Evolutionary conservation across 2,113 vertebrate genomes (phyloP), one percentile per base, ranked within the genome.

Genomic region (Nerophis lumbriciformis): DNA sequence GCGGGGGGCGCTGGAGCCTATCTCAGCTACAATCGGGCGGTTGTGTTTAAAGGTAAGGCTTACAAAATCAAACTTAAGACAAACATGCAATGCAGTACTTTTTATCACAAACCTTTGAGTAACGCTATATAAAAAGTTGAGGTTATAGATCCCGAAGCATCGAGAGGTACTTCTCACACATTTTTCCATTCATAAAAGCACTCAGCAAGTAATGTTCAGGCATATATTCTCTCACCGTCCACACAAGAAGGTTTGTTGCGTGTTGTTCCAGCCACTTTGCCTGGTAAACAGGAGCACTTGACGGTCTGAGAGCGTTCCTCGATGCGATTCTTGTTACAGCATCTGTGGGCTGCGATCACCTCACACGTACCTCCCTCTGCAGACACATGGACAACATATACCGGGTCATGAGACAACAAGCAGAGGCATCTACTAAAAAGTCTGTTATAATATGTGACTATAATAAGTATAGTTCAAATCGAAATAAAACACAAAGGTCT

Each of bases 311-410:
- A 99, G 67, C 97, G 93, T 79, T 99, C 97, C 83, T 99, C 97
- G 47, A 99, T 99, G 56, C 96, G 95, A 84, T 99, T 99, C 93
- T 98, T 99, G 90, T 99, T 99, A 89, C 97, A 99, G 81, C 97
- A 99, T 86, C 97, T 92, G 88, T 98, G 97, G 42, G 97, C 97
- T 4, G 97, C 97, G 59, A 99, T 98, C 86, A 98, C 97, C 90
- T 99, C 96, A 79, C 97, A 99, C 0, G 96, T 99, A 66, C 96
- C 97, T 78, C 96, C 96, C 92, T 98, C 97, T 99, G 93, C 68
- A 47, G 69, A 90, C 9, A 88, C 68, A 89, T 72, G 90, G 35
- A 55, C 78, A 85, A 65, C 5, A 59, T 14, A 13, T 5, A 54
- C 36, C 44, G 1, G 12, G 50, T 80, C 42, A 78, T 11, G 5